Evolutionary conservation across 2,888 invertebrate genomes (phyloP).

Genomic region (Thymelicus sylvestris): DNA sequence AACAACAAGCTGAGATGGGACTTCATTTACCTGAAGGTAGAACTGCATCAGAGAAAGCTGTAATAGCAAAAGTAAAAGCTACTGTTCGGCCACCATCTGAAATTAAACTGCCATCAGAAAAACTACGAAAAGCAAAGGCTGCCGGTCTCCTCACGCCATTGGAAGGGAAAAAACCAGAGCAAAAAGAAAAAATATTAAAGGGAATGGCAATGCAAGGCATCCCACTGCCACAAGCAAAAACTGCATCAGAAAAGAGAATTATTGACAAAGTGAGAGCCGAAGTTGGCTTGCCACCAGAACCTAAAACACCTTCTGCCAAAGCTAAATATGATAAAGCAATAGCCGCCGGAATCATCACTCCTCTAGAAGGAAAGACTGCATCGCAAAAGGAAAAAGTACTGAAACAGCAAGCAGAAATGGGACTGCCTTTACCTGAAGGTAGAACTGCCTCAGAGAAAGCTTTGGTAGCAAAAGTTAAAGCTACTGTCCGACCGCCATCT

Average conservation of each 20-base stretch:
- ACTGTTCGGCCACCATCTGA: conserved; percentile 12
- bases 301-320: conserved; percentile 52
- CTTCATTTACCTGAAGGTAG: conserved; percentile 50
- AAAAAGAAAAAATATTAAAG: conserved; percentile 43
- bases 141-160: conserved; percentile 46
- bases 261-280: conserved; percentile 46
- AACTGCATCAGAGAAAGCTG: background rate
- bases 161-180: conserved; percentile 38
- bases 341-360: conserved; percentile 56
- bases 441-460: conserved; percentile 47
- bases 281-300: conserved; percentile 50
- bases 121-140: conserved; percentile 42
- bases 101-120: conserved; percentile 38
- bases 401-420: conserved; percentile 40
- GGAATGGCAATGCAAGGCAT: conserved; percentile 39
- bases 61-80: too few relatives aligned
- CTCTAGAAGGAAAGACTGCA: conserved; percentile 53
- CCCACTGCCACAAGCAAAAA: conserved; percentile 43
- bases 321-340: conserved; percentile 51
- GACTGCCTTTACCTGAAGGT: conserved; percentile 46
- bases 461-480: conserved; percentile 45
- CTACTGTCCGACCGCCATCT: conserved; percentile 39
- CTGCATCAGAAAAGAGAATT: conserved; percentile 41
- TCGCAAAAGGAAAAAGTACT: conserved; percentile 45
- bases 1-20: conserved; percentile 45